Evolutionary conservation across 2,113 vertebrate genomes (phyloP).

Genomic region (Leiothrix lutea): DNA sequence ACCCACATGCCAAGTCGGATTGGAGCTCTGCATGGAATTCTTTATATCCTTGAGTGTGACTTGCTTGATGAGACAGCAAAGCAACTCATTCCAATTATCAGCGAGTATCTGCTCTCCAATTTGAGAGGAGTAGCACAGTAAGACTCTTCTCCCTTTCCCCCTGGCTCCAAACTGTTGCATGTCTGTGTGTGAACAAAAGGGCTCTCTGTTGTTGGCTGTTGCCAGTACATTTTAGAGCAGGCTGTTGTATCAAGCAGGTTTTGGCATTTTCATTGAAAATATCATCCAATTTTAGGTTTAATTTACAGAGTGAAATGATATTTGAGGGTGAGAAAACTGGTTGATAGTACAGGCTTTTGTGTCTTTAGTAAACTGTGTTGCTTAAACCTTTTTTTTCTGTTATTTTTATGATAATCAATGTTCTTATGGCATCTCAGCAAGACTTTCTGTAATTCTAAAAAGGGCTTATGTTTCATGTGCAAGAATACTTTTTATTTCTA

Average conservation of each 20-base stretch:
- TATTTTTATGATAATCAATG: not conserved
- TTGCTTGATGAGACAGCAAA: slow-evolving; percentile 93
- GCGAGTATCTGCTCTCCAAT: slow-evolving; percentile 92
- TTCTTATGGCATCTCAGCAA: not conserved
- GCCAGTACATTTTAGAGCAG: not conserved
- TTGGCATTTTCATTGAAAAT: not conserved
- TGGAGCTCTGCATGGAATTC: slow-evolving; percentile 91
- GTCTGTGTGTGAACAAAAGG: not conserved
- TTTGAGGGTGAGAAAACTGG: not conserved
- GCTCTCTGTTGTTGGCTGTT: not conserved
- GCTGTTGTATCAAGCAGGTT: not conserved
- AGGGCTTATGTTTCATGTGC: not conserved
- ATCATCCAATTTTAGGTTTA: not conserved
- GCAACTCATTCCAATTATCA: slow-evolving; percentile 89
- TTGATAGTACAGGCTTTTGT: not conserved
- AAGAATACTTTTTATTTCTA: not conserved
- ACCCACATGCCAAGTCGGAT: slow-evolving; percentile 92
- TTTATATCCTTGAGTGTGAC: slow-evolving; percentile 96
- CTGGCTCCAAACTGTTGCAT: not conserved
- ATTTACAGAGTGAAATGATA: not conserved
- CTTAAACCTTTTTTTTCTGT: not conserved
- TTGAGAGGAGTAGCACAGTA: slow-evolving; percentile 88
- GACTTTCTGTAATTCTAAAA: not conserved
- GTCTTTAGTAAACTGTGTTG: not conserved
- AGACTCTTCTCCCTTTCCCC: slow-evolving; percentile 10